Base-by-base conservation (phyloP, 2,888 invertebrate species). In the Habroteleia sp. region DNA sequence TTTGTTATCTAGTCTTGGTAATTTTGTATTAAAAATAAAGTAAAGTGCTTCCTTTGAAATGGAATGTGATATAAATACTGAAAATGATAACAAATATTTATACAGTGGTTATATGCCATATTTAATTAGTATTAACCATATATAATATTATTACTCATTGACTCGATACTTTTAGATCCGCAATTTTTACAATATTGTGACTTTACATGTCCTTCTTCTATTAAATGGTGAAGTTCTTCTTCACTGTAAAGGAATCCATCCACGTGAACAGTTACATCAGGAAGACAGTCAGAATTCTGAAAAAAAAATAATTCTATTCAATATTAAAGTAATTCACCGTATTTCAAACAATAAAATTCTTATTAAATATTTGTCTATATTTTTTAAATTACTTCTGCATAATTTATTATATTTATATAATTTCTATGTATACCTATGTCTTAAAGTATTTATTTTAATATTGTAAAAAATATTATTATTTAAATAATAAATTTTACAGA, bases 231-330 rank as follows among this genome's bases (percentile, higher is more conserved):
- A 6, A 93, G 88, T 71, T 91, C 90, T 8, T 91, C 90, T 72
- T 93, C 93, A 78, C 92, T 92, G 89, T 92, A 94, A 0, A 94
- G 89, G 82, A 94, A 94, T 33, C 91, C 92, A 88, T 94, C 94
- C 0, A 94, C 90, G 85, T 93, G 93, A 7, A 91, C 88, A 1
- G 92, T 92, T 52, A 91, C 90, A 1, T 84, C 80, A 13, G 89
- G 86, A 73, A 90, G 89, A 77, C 91, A 92, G 80, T 92, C 91
- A 5, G 91, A 87, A 85, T 91, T 91, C 90, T 89, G 29, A 80
- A 79, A 74, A 90, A 60, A 31, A 7, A 11, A 17, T n/a, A n/a
- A n/a, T n/a, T n/a, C n/a, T n/a, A n/a, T n/a, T n/a, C n/a, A n/a
- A n/a, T n/a, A n/a, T n/a, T n/a, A n/a, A n/a, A n/a, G n/a, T n/a